These are phyloP conservation scores for Sinocyclocheilus maitianheensis DNA, from an alignment of 2,113 vertebrate genomes.

Conservation along the genomic window DNA sequence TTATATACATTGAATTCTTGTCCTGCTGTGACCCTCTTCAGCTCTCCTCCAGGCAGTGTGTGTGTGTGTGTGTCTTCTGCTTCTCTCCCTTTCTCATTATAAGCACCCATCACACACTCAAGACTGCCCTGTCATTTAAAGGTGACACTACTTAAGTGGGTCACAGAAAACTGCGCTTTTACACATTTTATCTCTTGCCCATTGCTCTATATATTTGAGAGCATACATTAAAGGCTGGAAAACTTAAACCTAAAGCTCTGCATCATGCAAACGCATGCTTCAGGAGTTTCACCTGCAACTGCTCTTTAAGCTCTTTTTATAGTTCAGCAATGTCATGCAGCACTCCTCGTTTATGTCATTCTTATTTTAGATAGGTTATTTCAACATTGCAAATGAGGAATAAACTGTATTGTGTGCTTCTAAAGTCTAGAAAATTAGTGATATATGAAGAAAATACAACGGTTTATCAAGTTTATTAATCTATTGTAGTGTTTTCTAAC, in stretches of 20 bases:
- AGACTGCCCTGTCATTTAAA: conserved; percentile 30
- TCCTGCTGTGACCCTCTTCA: neutral
- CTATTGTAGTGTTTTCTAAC: neutral
- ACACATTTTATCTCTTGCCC: conserved; percentile 20
- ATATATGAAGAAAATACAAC: neutral
- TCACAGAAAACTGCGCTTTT: conserved; percentile 5
- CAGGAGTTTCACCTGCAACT: neutral
- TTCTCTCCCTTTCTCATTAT: neutral
- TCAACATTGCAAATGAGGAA: neutral
- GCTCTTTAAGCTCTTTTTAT: neutral
- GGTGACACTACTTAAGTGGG: conserved; percentile 1
- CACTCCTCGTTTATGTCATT: neutral
- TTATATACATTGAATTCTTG: neutral
- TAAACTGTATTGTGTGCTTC: neutral
- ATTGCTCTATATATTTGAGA: conserved; percentile 1
- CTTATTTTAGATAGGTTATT: neutral
- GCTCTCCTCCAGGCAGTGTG: neutral
- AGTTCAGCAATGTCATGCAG: neutral
- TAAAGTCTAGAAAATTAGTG: neutral
- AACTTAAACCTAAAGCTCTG: conserved; percentile 12
- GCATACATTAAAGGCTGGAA: conserved; percentile 17
- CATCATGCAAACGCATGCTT: neutral
- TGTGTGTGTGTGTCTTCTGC: neutral
- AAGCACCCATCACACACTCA: conserved; percentile 15
- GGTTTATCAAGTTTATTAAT: neutral